phyloP scores from a whole-genome alignment of 2,797 vertebrate species.

The Leucoraja ocellata region DNA sequence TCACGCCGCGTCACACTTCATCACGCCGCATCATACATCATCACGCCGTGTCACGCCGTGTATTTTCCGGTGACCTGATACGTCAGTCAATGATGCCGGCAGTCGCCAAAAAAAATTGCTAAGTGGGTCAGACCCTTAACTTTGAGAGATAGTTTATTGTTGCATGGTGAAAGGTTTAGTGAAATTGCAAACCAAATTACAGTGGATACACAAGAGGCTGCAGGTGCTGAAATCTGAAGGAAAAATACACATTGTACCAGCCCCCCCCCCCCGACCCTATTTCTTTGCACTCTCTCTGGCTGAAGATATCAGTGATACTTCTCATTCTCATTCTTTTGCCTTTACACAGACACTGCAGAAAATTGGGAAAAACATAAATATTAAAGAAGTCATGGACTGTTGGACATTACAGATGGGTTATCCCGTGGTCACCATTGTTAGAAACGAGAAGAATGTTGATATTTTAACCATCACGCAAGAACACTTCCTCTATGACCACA shows the following conservation, averaged over 20 bases:
- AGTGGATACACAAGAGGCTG: neutral
- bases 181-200: neutral
- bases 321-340: neutral
- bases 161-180: neutral
- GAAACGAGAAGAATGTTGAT: conserved; percentile 75
- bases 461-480: conserved; percentile 76
- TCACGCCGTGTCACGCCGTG: too few relatives aligned
- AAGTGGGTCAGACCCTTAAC: too few relatives aligned
- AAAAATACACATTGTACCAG: too few relatives aligned
- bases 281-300: too few relatives aligned
- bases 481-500: conserved; percentile 81
- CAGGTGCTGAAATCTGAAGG: too few relatives aligned
- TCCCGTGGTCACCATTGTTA: conserved; percentile 84
- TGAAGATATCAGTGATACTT: neutral
- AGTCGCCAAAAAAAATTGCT: too few relatives aligned
- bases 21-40: too few relatives aligned
- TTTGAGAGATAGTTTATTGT: neutral
- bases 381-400: conserved; percentile 89
- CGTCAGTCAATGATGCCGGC: too few relatives aligned
- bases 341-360: conserved; percentile 73
- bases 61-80: too few relatives aligned
- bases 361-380: conserved; percentile 83
- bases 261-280: too few relatives aligned
- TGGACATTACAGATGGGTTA: conserved; percentile 98
- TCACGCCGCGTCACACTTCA: too few relatives aligned